These are phyloP conservation scores for Leptopilina clavipes DNA, from an alignment of 1,140 invertebrate genomes.

Conservation along the genomic window DNA sequence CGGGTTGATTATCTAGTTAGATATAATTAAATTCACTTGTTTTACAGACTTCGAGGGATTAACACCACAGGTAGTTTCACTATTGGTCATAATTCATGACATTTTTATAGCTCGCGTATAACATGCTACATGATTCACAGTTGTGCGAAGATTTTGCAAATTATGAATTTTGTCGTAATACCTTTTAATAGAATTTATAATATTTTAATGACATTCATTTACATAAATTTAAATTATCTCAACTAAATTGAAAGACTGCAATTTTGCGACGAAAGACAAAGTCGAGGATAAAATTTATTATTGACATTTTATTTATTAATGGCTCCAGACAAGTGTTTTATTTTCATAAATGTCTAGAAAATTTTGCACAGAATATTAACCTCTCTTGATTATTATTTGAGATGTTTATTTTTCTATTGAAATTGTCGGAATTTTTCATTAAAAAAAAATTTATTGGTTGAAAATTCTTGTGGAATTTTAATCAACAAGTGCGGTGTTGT, in stretches of 20 bases:
- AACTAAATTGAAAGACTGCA: not conserved
- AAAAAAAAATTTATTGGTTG: no score
- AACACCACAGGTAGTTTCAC: constrained; percentile 4
- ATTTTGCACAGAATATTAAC: no score
- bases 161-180: not conserved
- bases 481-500: no score
- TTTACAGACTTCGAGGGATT: not conserved
- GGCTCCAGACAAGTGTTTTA: not conserved
- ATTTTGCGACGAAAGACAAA: not conserved
- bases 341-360: not conserved
- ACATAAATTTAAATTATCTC: constrained; percentile 12
- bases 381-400: no score
- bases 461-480: no score
- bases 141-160: not conserved
- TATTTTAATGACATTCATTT: not conserved
- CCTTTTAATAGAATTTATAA: not conserved
- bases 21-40: constrained; percentile 17
- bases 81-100: not conserved
- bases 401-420: no score
- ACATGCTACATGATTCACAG: not conserved
- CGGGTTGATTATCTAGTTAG: not conserved
- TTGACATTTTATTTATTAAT: not conserved
- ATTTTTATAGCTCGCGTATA: constrained; percentile 6
- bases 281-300: no score
- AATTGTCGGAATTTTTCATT: no score